phyloP scores from a whole-genome alignment of 2,797 vertebrate genomes.

The Crenichthys baileyi region DNA sequence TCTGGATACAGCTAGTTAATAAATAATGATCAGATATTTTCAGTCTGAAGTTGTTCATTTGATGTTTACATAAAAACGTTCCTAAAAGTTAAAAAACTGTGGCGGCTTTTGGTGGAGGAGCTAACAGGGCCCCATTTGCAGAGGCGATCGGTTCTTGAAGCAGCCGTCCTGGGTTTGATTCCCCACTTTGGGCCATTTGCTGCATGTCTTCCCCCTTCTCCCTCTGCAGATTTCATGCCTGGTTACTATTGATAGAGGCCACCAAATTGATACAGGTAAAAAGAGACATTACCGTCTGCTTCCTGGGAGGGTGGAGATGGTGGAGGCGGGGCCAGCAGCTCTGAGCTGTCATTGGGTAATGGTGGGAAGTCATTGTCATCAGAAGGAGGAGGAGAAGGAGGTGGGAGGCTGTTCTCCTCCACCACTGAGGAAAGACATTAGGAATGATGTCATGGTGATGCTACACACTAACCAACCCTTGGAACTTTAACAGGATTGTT shows the following conservation, averaged over 20 bases:
- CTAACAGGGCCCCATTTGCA: no score
- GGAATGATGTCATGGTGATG: slow-evolving; percentile 12
- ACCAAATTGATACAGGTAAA: not conserved
- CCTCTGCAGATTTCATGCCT: not conserved
- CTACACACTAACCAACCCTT: not conserved
- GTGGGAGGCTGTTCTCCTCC: slow-evolving; percentile 69
- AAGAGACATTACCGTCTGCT: slow-evolving; percentile 31
- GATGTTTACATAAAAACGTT: not conserved
- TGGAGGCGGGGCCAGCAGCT: slow-evolving; percentile 65
- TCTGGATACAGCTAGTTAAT: not conserved
- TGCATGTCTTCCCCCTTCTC: not conserved
- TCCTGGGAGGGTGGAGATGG: slow-evolving; percentile 53
- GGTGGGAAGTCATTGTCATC: slow-evolving; percentile 47
- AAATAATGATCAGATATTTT: not conserved
- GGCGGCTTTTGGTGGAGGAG: no score
- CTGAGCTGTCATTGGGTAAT: slow-evolving; percentile 37
- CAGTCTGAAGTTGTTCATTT: not conserved
- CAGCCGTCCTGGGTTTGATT: not conserved
- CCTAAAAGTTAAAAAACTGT: not conserved
- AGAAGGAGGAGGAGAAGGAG: slow-evolving; percentile 44
- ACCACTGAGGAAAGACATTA: slow-evolving; percentile 52
- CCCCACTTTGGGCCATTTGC: not conserved
- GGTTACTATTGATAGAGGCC: not conserved
- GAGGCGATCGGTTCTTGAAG: no score
- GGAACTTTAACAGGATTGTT: no score